phyloP scores from a whole-genome alignment of 2,888 invertebrate species.

The Callimorpha dominula region DNA sequence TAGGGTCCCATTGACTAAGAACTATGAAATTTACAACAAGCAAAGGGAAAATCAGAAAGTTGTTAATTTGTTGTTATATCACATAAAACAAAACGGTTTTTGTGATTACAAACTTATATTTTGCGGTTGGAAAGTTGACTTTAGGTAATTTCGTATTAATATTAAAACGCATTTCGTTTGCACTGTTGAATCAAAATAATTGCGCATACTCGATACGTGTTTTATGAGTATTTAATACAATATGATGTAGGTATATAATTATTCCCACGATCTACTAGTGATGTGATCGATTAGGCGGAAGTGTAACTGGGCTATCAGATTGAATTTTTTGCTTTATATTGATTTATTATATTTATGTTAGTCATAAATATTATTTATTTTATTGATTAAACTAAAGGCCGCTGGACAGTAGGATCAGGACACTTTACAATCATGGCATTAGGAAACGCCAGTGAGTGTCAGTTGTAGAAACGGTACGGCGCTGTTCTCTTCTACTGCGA shows the following conservation, averaged over 20 bases:
- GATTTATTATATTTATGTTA: background rate
- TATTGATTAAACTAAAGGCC: background rate
- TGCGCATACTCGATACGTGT: background rate
- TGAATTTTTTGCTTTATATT: background rate
- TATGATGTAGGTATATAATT: conserved; percentile 11
- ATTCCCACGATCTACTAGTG: conserved; percentile 13
- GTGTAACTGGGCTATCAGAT: conserved; percentile 2
- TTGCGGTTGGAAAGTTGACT: no score
- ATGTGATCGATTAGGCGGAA: conserved; percentile 14
- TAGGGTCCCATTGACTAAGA: no score
- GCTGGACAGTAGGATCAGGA: background rate
- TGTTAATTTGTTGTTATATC: no score
- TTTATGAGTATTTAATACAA: background rate
- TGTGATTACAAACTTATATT: no score
- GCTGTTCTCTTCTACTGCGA: background rate
- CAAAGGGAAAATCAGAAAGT: no score
- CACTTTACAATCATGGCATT: background rate
- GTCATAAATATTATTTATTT: background rate
- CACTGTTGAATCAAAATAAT: background rate
- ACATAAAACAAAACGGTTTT: no score
- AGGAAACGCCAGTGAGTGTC: background rate
- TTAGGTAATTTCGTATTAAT: no score
- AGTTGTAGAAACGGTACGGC: background rate
- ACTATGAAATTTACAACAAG: no score
- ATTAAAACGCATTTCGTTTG: no score